phyloP scores from a whole-genome alignment of 2,113 vertebrate species.

The Uria lomvia region DNA sequence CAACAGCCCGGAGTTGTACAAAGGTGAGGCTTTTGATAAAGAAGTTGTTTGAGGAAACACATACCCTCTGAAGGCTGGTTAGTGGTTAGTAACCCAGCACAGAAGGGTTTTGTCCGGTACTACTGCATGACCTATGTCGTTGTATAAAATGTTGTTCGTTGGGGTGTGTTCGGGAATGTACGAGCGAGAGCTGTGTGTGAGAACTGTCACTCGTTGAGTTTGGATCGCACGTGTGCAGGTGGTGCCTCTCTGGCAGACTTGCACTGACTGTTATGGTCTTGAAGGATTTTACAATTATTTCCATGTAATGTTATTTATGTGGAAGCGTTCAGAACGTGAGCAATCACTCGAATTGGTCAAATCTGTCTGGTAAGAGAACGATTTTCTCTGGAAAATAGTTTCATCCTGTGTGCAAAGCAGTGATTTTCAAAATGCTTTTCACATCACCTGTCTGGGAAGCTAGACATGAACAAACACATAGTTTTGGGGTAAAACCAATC shows the following conservation, averaged over 20 bases:
- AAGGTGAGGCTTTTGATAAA: not conserved
- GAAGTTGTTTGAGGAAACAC: not conserved
- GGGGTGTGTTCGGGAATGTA: not conserved
- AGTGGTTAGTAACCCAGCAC: not conserved
- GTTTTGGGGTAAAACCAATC: not conserved
- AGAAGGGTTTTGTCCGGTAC: not conserved
- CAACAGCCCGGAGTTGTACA: accelerated
- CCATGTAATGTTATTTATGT: not conserved
- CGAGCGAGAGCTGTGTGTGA: not conserved
- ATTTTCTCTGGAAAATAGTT: not conserved
- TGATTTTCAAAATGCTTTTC: not conserved
- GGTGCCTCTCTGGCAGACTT: not conserved
- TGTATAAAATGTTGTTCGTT: not conserved
- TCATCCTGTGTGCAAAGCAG: not conserved
- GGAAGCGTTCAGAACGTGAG: not conserved
- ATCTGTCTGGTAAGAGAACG: not conserved
- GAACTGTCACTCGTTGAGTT: not conserved
- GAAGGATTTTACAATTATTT: not conserved
- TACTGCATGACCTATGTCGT: not conserved
- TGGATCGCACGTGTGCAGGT: not conserved
- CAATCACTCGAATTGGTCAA: not conserved
- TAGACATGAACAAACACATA: not conserved
- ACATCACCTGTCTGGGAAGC: not conserved
- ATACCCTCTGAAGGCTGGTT: not conserved
- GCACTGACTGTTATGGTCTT: not conserved